Conservation (phyloP, 2,113 vertebrate genomes). For the Myrmecobius fasciatus region DNA sequence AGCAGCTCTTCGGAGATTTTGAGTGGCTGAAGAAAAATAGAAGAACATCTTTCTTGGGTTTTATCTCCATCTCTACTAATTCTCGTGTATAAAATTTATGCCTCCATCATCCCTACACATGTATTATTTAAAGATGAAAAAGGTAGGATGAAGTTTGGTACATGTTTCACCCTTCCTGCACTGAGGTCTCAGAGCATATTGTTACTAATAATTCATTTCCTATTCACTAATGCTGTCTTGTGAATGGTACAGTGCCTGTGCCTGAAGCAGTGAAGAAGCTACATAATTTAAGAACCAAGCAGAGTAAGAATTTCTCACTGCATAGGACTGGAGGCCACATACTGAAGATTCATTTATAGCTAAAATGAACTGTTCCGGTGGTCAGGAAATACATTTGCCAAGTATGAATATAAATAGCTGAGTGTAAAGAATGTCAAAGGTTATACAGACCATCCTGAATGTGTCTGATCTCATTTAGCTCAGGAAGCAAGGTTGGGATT, state of each 20-base stretch:
- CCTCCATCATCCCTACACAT: neutral
- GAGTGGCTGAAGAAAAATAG: conserved; percentile 29
- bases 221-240: conserved; percentile 41
- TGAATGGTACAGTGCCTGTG: conserved; percentile 47
- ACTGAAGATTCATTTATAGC: conserved; percentile 36
- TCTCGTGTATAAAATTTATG: conserved; percentile 21
- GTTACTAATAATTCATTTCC: conserved; percentile 62
- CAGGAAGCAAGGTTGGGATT: neutral
- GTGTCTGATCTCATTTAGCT: neutral
- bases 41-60: neutral
- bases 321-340: neutral
- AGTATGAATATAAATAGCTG: conserved; percentile 1
- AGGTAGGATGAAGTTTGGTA: conserved; percentile 10
- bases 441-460: neutral
- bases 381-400: conserved; percentile 62
- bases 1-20: conserved; percentile 56
- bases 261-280: conserved; percentile 41
- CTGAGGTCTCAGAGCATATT: neutral
- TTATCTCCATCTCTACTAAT: conserved; percentile 26
- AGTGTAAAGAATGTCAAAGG: neutral
- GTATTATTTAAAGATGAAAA: conserved; percentile 64
- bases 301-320: conserved; percentile 43
- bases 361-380: neutral
- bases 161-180: conserved; percentile 22
- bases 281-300: conserved; percentile 44